Evolutionary conservation across 2,113 vertebrate genomes (phyloP), one percentile per base, ranked within the genome.

Genomic region (Chaetops frenatus): DNA sequence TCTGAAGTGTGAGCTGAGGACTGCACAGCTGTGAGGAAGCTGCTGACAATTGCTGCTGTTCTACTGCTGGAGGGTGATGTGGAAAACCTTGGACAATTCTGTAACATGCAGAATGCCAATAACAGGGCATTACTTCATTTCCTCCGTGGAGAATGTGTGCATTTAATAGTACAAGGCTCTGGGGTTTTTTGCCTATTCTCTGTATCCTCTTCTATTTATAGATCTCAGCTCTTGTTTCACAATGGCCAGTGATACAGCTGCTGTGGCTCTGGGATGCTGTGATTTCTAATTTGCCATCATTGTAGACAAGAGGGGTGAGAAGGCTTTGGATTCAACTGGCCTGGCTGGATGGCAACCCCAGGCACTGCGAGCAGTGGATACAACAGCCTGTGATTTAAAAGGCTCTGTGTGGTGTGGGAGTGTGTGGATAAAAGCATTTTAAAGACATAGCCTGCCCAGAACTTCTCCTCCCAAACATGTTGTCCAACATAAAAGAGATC

Each of bases 101-200:
- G 0, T 74, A 48, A 47, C 1, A 0, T 16, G 17, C 57, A 40
- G 10, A 67, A 12, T 67, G 61, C 48, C 42, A 67, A 28, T 76
- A 94, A 61, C 2, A 20, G 81, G 81, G 57, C 33, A 89, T 92
- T 61, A 78, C 89, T 88, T 96, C 66, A 87, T 91, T 95, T 96
- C 73, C 93, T 29, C 81, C 3, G 11, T 38, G 15, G 70, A 92
- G 86, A 45, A 84, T 56, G 38, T 33, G 40, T 50, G 78, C 65
- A 53, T 51, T 87, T 87, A 69, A 71, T 86, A 81, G 77, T 84
- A 57, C 25, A 25, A 72, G 45, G 61, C 73, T 84, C 83, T 65
- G 9, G 77, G 48, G 83, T 9, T 16, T 95, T 95, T 91, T 91
- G 36, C 47, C 48, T 95, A 0, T 89, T 76, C 54, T 61, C 28